phyloP scores from a whole-genome alignment of 1,140 invertebrate genomes.

The Drosophila lacertosa region DNA sequence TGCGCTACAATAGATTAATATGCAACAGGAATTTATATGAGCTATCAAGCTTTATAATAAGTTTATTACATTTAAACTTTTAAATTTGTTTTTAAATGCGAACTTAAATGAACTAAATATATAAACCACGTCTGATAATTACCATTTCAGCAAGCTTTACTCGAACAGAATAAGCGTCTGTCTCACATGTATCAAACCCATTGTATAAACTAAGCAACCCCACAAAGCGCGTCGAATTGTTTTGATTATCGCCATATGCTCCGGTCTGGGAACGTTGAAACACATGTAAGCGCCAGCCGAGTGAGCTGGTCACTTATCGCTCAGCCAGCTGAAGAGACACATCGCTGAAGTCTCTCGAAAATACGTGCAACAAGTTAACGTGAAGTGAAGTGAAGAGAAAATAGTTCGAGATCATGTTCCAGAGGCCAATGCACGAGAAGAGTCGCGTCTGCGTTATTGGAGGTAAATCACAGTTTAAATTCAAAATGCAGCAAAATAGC shows the following conservation, averaged over 20 bases:
- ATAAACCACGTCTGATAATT: too few species aligned
- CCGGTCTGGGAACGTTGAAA: constrained; percentile 13
- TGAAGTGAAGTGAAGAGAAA: not conserved
- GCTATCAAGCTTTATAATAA: too few species aligned
- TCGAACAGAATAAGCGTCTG: too few species aligned
- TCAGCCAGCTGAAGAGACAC: constrained; percentile 31
- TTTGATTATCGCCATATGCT: constrained; percentile 1
- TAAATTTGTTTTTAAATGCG: too few species aligned
- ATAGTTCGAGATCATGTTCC: constrained; percentile 33
- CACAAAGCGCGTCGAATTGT: not conserved
- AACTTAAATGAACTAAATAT: too few species aligned
- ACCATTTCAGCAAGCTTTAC: too few species aligned
- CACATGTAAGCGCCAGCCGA: constrained; percentile 9
- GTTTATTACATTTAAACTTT: too few species aligned
- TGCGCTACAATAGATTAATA: not conserved
- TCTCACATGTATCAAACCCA: not conserved
- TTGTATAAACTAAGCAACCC: constrained; percentile 1
- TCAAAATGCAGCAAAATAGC: not conserved
- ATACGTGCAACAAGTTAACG: constrained; percentile 4
- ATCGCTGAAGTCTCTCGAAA: constrained; percentile 18
- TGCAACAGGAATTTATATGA: too few species aligned
- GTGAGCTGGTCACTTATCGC: constrained; percentile 36
- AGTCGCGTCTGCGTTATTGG: constrained; percentile 87
- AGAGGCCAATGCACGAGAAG: constrained; percentile 49
- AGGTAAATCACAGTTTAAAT: constrained; percentile 27